These are phyloP conservation scores for Orthosia gracilis DNA, from an alignment of 2,888 invertebrate species.

Conservation along the genomic window DNA sequence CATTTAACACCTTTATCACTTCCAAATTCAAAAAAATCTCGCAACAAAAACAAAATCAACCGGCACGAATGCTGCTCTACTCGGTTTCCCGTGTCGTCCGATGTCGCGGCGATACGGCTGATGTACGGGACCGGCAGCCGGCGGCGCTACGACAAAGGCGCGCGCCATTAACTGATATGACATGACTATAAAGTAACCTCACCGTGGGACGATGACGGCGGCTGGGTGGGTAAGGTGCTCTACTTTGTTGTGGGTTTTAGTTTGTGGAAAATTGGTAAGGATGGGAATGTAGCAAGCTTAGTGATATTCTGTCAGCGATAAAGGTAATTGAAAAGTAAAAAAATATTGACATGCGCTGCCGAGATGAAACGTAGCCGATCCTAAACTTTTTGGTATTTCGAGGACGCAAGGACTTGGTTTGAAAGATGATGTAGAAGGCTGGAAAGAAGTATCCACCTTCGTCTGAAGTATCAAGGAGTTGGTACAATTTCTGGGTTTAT, in stretches of 20 bases:
- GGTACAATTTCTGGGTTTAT: too few relatives aligned
- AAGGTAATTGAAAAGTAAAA: too few relatives aligned
- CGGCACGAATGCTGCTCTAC: constrained; percentile 63
- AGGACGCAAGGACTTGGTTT: too few relatives aligned
- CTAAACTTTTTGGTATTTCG: too few relatives aligned
- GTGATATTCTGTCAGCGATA: too few relatives aligned
- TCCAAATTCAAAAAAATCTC: constrained; percentile 40
- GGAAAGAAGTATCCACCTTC: too few relatives aligned
- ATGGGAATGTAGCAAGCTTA: too few relatives aligned
- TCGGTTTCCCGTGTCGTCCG: constrained; percentile 66
- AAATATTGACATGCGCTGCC: too few relatives aligned
- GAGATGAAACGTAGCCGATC: too few relatives aligned
- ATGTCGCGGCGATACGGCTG: constrained; percentile 77
- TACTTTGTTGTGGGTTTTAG: constrained; percentile 57
- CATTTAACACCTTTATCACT: constrained; percentile 23
- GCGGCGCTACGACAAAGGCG: constrained; percentile 82
- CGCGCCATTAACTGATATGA: constrained; percentile 88
- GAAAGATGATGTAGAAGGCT: too few relatives aligned
- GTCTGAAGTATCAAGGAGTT: too few relatives aligned
- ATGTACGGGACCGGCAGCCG: constrained; percentile 74
- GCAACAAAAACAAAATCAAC: constrained; percentile 49
- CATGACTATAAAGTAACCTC: constrained; percentile 89
- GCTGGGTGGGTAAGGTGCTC: constrained; percentile 72
- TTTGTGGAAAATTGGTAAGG: neutral
- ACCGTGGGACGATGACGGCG: constrained; percentile 81